Conservation (phyloP, 2,888 invertebrate genomes). For the Rhingia campestris region DNA sequence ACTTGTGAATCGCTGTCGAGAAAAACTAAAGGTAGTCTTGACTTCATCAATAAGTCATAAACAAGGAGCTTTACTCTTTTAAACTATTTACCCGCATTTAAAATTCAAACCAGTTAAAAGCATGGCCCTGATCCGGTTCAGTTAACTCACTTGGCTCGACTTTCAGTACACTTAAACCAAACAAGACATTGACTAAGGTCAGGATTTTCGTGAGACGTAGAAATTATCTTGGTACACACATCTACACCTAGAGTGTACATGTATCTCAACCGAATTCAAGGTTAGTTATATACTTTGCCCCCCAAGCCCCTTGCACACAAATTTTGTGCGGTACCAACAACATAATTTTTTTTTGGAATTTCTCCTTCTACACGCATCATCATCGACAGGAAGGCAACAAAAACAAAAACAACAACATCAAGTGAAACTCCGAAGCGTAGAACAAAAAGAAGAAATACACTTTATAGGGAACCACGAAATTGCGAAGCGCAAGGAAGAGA, state of each 20-base stretch:
- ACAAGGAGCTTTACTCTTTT: no score
- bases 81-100: no score
- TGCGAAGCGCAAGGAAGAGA: neutral
- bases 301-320: neutral
- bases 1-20: no score
- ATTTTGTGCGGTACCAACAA: constrained; percentile 11
- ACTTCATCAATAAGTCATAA: no score
- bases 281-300: constrained; percentile 30
- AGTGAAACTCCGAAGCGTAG: constrained; percentile 10
- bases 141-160: no score
- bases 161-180: no score
- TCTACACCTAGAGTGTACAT: constrained; percentile 14
- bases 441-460: constrained; percentile 22
- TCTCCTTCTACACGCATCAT: constrained; percentile 26
- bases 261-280: constrained; percentile 43
- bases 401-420: constrained; percentile 6
- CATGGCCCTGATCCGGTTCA: no score
- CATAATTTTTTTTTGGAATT: constrained; percentile 2
- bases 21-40: no score
- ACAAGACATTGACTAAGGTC: constrained; percentile 32
- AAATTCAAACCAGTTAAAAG: no score
- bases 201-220: constrained; percentile 39
- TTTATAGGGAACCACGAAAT: constrained; percentile 24
- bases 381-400: neutral
- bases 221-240: constrained; percentile 38